A percentile compares a stretch with the other conserved stretches of the same genome.
Evolutionary conservation across 2,888 invertebrate species (phyloP).

Genomic region (Hololepta plana): DNA sequence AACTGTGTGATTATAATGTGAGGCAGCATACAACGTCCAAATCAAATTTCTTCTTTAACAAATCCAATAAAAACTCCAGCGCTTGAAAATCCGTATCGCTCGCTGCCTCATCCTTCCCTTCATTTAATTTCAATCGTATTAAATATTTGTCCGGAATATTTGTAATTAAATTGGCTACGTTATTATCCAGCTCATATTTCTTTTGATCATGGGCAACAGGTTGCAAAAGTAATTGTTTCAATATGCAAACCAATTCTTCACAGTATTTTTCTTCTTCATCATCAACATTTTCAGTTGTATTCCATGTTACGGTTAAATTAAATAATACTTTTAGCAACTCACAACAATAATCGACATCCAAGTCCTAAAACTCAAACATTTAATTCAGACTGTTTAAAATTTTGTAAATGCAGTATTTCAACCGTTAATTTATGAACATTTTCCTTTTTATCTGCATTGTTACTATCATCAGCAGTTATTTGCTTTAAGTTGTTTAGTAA

Average conservation of each 20-base stretch:
- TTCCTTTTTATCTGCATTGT: constrained; percentile 11
- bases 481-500: constrained; percentile 49
- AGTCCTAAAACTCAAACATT: constrained; percentile 27
- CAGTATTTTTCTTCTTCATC: constrained; percentile 55
- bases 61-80: constrained; percentile 49
- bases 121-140: constrained; percentile 17
- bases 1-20: constrained; percentile 3
- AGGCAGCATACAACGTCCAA: constrained; percentile 28
- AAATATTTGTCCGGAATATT: constrained; percentile 64
- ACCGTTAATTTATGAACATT: constrained; percentile 7
- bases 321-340: constrained; percentile 66
- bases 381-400: background rate
- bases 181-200: constrained; percentile 50
- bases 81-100: constrained; percentile 65
- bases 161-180: constrained; percentile 70
- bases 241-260: constrained; percentile 49
- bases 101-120: constrained; percentile 34
- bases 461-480: constrained; percentile 20
- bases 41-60: constrained; percentile 45
- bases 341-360: constrained; percentile 43
- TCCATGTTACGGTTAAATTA: constrained; percentile 44
- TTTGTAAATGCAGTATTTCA: constrained; percentile 1
- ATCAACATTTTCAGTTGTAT: constrained; percentile 24
- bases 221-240: constrained; percentile 49
- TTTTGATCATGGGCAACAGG: constrained; percentile 37